Base-by-base conservation (phyloP, 1,140 invertebrate species). In the Platyscapa corneri region DNA sequence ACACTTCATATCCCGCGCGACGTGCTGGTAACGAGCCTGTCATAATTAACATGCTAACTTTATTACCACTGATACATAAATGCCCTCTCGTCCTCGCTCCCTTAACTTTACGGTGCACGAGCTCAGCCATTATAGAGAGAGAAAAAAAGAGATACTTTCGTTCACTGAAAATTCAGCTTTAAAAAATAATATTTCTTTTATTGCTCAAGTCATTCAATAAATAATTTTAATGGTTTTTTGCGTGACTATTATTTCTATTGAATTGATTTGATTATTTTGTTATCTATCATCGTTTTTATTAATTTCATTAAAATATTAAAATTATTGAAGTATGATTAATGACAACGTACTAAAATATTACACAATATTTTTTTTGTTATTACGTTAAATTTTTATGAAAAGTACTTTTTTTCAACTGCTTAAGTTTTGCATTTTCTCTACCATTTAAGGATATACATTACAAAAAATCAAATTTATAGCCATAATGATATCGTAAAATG, bases 11-110 rank as follows among this genome's bases (percentile, higher is more conserved):
- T 84, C 56, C 56, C 75, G 65, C 64, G 84, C 84, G 87, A 86
- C 87, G 85, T 72, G 82, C 85, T 39, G 74, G 87, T 88, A 88
- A 88, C 87, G 86, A 88, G 87, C 83, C 65, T 85, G 86, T 88
- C 86, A 87, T 88, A 87, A 88, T 88, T 87, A 88, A 83, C 86
- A 77, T 80, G 86, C 85, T 88, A 88, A 86, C 87, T 86, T 86
- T 85, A 86, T 86, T 85, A 84, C 83, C 65, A 76, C 34, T 81
- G 83, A 85, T 85, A 85, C 65, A 74, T 37, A 72, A 56, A 72
- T 77, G 83, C 65, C 65, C 77, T 75, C 46, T 37, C 20, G 23
- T 74, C 7, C 34, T 49, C 49, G 65, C 49, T 37, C 46, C 65
- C 76, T 84, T 42, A 30, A 80, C 60, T 64, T 42, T 16, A 27